A percentile compares a stretch with the other conserved stretches of the same genome.
phyloP scores from a whole-genome alignment of 2,797 vertebrate genomes.

The Characodon lateralis region DNA sequence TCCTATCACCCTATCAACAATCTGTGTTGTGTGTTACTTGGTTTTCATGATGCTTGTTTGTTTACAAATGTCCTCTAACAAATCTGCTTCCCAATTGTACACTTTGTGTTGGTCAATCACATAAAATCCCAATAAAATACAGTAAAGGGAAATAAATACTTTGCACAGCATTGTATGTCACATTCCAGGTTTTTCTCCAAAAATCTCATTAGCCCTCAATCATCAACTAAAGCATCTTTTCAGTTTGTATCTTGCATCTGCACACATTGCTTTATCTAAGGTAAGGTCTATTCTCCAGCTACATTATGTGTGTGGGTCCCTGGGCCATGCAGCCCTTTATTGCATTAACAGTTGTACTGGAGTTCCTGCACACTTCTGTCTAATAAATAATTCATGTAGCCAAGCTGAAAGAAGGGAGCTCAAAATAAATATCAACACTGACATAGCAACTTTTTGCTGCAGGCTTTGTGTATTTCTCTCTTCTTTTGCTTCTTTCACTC shows the following conservation, averaged over 20 bases:
- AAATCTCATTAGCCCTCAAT: conserved; percentile 34
- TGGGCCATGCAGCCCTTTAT: conserved; percentile 63
- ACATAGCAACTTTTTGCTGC: conserved; percentile 63
- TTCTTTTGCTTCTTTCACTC: conserved; percentile 35
- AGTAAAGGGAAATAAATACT: not conserved
- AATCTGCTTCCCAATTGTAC: not conserved
- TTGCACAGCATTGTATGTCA: too few relatives aligned
- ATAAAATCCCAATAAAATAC: not conserved
- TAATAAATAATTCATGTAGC: conserved; percentile 73
- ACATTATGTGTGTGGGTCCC: conserved; percentile 62
- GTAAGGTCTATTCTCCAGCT: conserved; percentile 60
- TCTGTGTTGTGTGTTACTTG: not conserved
- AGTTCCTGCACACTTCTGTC: conserved; percentile 59
- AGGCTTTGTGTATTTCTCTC: conserved; percentile 52
- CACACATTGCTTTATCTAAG: conserved; percentile 54
- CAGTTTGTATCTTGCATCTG: conserved; percentile 62
- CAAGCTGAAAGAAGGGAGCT: conserved; percentile 63
- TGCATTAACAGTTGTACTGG: conserved; percentile 74
- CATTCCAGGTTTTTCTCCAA: not conserved
- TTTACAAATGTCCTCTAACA: not conserved
- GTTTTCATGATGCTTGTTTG: not conserved
- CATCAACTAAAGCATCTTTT: conserved; percentile 51
- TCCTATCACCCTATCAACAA: not conserved
- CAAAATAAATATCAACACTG: conserved; percentile 70
- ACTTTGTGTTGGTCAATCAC: not conserved